phyloP scores from a whole-genome alignment of 2,113 vertebrate genomes.

The Rhabdomys dilectus region DNA sequence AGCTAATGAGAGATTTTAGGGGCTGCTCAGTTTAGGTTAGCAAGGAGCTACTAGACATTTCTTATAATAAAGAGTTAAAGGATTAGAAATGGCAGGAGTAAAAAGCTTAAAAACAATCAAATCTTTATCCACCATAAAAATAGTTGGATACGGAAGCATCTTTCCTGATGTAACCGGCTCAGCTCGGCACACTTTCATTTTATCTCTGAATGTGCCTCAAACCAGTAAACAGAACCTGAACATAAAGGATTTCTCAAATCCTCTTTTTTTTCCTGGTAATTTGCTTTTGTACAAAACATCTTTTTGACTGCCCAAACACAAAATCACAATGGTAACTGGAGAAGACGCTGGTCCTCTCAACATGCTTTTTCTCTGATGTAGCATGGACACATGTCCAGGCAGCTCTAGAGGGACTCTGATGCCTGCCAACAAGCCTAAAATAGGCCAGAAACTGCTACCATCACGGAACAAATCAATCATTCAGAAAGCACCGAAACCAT shows the following conservation, averaged over 20 bases:
- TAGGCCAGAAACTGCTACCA: not conserved
- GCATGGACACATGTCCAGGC: not conserved
- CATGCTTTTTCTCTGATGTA: slow-evolving; percentile 20
- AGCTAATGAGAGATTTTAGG: slow-evolving; percentile 4
- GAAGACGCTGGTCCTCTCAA: slow-evolving; percentile 25
- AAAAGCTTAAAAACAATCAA: slow-evolving; percentile 52
- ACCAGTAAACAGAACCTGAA: slow-evolving; percentile 54
- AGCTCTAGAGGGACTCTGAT: not conserved
- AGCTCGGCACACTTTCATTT: slow-evolving; percentile 31
- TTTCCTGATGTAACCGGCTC: not conserved
- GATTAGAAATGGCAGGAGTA: not conserved
- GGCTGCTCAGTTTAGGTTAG: not conserved
- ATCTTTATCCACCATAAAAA: not conserved
- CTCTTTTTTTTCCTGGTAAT: slow-evolving; percentile 35
- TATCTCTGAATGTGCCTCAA: slow-evolving; percentile 42
- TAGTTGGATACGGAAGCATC: not conserved
- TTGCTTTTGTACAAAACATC: slow-evolving; percentile 61
- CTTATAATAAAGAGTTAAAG: not conserved
- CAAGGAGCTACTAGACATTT: slow-evolving; percentile 12
- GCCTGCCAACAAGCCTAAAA: slow-evolving; percentile 41
- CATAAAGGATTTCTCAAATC: slow-evolving; percentile 24
- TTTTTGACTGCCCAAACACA: slow-evolving; percentile 59
- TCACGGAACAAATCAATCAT: slow-evolving; percentile 49
- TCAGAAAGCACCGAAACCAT: slow-evolving; percentile 11
- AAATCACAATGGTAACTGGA: slow-evolving; percentile 47